These are phyloP conservation scores for Tuta absoluta DNA, from an alignment of 2,888 invertebrate genomes.

Conservation along the genomic window DNA sequence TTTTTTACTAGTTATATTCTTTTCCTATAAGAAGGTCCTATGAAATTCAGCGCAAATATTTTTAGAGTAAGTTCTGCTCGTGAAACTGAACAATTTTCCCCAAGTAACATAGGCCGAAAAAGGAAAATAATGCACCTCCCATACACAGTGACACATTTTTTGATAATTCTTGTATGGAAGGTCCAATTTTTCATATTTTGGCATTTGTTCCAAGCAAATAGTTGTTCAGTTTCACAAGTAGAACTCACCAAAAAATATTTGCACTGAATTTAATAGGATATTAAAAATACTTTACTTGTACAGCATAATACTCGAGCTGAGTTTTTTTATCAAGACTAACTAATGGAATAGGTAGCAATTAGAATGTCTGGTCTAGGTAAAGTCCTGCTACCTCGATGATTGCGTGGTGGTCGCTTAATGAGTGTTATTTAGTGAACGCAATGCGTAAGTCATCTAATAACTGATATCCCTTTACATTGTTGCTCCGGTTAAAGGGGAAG, in stretches of 20 bases:
- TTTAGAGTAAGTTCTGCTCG: no score
- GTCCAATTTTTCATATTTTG: no score
- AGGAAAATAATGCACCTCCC: no score
- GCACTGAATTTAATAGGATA: no score
- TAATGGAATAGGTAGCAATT: conserved; percentile 18
- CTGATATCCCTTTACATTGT: conserved; percentile 24
- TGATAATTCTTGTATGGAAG: no score
- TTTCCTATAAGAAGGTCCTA: neutral
- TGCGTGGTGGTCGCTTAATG: conserved; percentile 22
- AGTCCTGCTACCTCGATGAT: conserved; percentile 24
- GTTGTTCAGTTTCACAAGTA: no score
- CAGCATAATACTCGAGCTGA: neutral
- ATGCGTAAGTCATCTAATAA: conserved; percentile 26
- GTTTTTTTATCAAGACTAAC: neutral
- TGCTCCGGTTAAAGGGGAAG: conserved; percentile 13
- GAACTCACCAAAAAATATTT: no score
- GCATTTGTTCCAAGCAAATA: no score
- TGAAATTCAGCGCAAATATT: no score
- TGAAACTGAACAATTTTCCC: no score
- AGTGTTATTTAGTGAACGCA: conserved; percentile 20
- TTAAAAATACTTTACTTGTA: neutral
- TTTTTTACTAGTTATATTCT: neutral
- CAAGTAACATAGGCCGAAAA: no score
- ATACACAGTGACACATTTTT: no score
- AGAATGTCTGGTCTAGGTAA: conserved; percentile 25